Evolutionary conservation across 2,888 invertebrate genomes (phyloP).

Genomic region (Thumatha senex): DNA sequence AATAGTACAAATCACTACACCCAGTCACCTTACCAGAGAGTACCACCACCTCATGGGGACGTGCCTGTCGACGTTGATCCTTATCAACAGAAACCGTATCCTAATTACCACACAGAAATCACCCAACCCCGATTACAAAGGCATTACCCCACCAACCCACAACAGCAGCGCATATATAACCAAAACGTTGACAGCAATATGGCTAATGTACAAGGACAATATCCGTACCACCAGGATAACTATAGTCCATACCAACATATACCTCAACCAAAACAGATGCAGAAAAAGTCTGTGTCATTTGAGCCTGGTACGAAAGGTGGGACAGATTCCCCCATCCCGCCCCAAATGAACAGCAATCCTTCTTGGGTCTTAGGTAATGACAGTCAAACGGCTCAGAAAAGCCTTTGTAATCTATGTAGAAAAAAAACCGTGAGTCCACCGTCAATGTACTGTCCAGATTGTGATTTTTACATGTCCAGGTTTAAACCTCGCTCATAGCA

Average conservation of each 20-base stretch:
- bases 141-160: constrained; percentile 59
- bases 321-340: constrained; percentile 75
- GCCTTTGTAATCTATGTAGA: constrained; percentile 93
- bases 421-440: constrained; percentile 92
- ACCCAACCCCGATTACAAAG: constrained; percentile 54
- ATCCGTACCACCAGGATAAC: constrained; percentile 64
- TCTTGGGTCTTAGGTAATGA: constrained; percentile 45
- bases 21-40: constrained; percentile 83
- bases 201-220: constrained; percentile 54
- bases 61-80: constrained; percentile 63
- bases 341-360: constrained; percentile 62
- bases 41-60: constrained; percentile 83
- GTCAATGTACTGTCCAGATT: constrained; percentile 93
- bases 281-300: constrained; percentile 88
- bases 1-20: constrained; percentile 63
- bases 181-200: constrained; percentile 58
- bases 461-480: constrained; percentile 95
- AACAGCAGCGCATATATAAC: constrained; percentile 68
- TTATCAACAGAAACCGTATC: constrained; percentile 67
- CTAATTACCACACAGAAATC: constrained; percentile 63
- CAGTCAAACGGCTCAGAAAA: constrained; percentile 72
- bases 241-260: constrained; percentile 86
- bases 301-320: constrained; percentile 89
- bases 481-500: constrained; percentile 87
- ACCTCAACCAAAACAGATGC: constrained; percentile 84